phyloP scores from a whole-genome alignment of 2,888 invertebrate species.

The Eilema sororculum region DNA sequence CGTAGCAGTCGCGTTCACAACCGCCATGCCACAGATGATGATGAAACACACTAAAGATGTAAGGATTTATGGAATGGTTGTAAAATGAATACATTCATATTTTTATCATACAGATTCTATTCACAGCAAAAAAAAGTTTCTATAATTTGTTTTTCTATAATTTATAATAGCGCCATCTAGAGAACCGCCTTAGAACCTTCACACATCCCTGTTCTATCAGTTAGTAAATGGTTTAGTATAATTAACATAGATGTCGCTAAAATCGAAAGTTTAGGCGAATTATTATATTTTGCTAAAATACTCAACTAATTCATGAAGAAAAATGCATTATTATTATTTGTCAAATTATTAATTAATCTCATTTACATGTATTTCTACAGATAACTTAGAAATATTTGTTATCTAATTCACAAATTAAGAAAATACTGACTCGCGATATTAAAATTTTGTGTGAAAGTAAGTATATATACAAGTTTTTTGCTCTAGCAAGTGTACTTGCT shows the following conservation, averaged over 20 bases:
- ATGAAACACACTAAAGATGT: too few species aligned
- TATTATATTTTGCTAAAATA: background rate
- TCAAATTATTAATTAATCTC: background rate
- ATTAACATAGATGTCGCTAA: conserved; percentile 3
- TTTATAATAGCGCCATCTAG: background rate
- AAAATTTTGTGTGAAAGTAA: background rate
- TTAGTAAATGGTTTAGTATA: background rate
- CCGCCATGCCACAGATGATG: too few species aligned
- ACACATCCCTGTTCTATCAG: background rate
- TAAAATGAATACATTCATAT: too few species aligned
- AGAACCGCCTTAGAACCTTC: background rate
- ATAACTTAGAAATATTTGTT: background rate
- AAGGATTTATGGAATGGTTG: too few species aligned
- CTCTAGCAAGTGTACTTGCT: rapidly evolving
- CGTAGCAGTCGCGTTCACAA: too few species aligned
- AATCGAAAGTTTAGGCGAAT: background rate
- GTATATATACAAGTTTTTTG: background rate
- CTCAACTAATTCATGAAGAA: background rate
- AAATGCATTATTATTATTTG: background rate
- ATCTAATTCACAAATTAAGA: background rate
- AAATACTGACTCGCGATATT: background rate
- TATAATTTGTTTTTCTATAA: too few species aligned
- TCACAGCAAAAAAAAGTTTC: too few species aligned
- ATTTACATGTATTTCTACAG: background rate
- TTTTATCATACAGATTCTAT: too few species aligned